Evolutionary conservation across 2,797 vertebrate genomes (phyloP).

Genomic region (Limnodromus scolopaceus): DNA sequence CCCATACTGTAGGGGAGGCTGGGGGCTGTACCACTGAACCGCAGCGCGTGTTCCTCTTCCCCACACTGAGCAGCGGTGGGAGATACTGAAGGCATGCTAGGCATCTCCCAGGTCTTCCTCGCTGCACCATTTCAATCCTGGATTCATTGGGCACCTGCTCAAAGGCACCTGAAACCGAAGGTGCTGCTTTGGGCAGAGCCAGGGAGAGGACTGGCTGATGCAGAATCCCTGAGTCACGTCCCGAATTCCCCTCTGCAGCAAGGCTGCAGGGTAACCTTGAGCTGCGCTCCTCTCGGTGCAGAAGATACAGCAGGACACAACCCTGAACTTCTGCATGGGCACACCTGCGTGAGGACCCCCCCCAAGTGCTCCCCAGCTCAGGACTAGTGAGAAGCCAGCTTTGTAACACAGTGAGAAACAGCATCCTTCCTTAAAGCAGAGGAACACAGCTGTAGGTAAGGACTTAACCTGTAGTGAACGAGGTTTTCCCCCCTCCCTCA

Average conservation of each 20-base stretch:
- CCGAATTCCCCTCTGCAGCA: constrained; percentile 30
- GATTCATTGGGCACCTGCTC: background rate
- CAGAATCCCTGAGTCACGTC: constrained; percentile 46
- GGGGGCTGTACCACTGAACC: background rate
- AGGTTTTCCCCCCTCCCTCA: background rate
- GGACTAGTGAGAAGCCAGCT: background rate
- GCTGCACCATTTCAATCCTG: background rate
- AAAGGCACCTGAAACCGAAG: background rate
- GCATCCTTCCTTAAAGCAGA: background rate
- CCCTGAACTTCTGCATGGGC: background rate
- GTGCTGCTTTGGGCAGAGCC: background rate
- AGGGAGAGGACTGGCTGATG: background rate
- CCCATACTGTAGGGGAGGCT: background rate
- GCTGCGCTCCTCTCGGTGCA: background rate
- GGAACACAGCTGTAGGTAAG: background rate
- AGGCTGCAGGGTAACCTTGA: constrained; percentile 8
- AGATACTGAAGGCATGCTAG: background rate
- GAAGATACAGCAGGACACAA: background rate
- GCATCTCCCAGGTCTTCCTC: background rate
- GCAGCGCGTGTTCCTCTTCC: background rate
- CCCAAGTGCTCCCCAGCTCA: background rate
- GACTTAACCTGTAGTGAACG: background rate
- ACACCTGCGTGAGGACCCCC: background rate
- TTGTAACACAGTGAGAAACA: background rate
- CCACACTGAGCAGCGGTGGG: background rate